phyloP scores from a whole-genome alignment of 2,113 vertebrate genomes.

The Sinocyclocheilus maitianheensis region DNA sequence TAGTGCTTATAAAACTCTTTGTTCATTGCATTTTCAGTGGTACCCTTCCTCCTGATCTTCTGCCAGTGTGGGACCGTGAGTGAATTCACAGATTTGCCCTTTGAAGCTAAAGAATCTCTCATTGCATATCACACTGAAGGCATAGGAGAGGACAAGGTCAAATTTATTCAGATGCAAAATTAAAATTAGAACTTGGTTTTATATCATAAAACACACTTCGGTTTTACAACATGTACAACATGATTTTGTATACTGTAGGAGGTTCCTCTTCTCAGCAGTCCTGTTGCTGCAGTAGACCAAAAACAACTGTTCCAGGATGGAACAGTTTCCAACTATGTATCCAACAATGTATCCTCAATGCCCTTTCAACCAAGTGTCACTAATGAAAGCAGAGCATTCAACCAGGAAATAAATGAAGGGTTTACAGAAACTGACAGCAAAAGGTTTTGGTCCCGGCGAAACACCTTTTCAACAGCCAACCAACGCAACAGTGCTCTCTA shows the following conservation, averaged over 20 bases:
- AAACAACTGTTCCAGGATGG: neutral
- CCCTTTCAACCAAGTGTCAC: neutral
- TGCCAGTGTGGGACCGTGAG: conserved; percentile 73
- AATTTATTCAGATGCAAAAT: conserved; percentile 24
- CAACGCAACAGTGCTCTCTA: conserved; percentile 6
- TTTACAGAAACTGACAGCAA: conserved; percentile 46
- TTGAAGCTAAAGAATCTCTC: conserved; percentile 76
- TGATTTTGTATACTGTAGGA: conserved; percentile 56
- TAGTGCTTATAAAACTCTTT: conserved; percentile 3
- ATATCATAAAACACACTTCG: neutral
- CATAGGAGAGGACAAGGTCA: conserved; percentile 83
- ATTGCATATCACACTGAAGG: conserved; percentile 82
- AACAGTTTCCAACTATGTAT: neutral
- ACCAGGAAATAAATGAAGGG: conserved; percentile 21
- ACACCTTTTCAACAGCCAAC: neutral
- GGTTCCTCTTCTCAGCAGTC: conserved; percentile 59
- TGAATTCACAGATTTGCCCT: conserved; percentile 73
- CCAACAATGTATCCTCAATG: neutral
- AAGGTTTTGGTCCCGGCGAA: conserved; percentile 21
- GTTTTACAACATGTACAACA: neutral
- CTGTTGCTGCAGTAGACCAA: conserved; percentile 12
- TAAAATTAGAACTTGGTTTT: neutral
- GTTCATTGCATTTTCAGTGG: conserved; percentile 68
- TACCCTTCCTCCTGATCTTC: conserved; percentile 80
- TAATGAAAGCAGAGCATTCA: neutral